These are phyloP conservation scores for Zaprionus inermis DNA, from an alignment of 1,140 invertebrate genomes.

Conservation along the genomic window DNA sequence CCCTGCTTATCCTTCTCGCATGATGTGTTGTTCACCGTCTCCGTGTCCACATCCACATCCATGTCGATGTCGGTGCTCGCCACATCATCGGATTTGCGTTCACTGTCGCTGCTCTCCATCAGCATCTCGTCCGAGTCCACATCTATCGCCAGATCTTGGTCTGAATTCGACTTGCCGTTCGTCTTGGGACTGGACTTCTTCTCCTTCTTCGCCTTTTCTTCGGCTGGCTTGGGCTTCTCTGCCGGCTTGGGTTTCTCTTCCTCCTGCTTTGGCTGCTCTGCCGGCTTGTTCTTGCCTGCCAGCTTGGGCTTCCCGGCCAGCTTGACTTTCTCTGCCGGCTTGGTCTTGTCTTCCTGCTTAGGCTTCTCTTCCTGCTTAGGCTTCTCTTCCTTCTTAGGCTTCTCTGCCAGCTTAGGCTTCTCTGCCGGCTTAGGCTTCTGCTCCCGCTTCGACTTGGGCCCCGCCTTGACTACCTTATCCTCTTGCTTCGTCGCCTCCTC, in stretches of 20 bases:
- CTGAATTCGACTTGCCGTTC: background rate
- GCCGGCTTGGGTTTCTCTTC: background rate
- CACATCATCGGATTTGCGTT: slow-evolving; percentile 16
- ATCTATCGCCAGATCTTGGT: background rate
- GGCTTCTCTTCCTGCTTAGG: background rate
- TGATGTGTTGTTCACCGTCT: slow-evolving; percentile 27
- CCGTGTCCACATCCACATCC: slow-evolving; percentile 58
- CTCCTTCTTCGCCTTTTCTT: background rate
- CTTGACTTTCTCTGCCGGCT: slow-evolving; percentile 3
- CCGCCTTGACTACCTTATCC: background rate
- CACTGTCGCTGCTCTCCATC: slow-evolving; percentile 51
- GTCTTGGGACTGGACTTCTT: background rate
- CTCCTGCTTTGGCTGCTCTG: background rate
- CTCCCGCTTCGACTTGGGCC: background rate
- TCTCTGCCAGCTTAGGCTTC: background rate
- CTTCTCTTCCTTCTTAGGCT: background rate
- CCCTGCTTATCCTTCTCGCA: slow-evolving; percentile 6
- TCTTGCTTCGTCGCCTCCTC: background rate
- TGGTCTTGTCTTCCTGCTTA: background rate
- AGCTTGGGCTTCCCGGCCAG: background rate
- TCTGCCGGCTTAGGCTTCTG: background rate
- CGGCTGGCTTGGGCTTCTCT: background rate
- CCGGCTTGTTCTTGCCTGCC: background rate
- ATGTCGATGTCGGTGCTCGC: slow-evolving; percentile 49
- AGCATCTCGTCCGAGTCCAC: slow-evolving; percentile 25